Base-by-base conservation (phyloP, 2,888 invertebrate species). In the Diachrysia chrysitis region DNA sequence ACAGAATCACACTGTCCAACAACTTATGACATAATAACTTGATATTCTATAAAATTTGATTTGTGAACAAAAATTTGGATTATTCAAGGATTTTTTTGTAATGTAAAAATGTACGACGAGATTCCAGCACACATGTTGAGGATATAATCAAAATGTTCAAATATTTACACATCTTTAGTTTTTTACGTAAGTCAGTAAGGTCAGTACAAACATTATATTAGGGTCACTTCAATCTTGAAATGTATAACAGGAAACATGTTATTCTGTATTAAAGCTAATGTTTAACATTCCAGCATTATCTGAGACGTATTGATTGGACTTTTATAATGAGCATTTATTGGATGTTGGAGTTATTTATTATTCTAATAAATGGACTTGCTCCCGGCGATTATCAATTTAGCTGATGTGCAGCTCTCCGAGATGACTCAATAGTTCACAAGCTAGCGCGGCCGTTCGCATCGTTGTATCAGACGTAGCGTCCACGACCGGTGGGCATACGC, bases 261-360 rank as follows among this genome's bases (percentile, higher is more conserved):
- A 90, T 88, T 92, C 89, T 92, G 88, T 93, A 95, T 94, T 95
- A 95, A 95, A 95, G 91, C 88, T 93, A 91, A 92, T 92, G 89
- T 95, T 95, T 95, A 93, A 95, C 89, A 95, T 95, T 95, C 93
- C 95, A 95, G 95, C 95, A 90, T 89, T 91, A 90, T 92, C 83
- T 90, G 89, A 93, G 89, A 93, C 89, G 89, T 88, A 90, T 92
- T 92, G 88, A 93, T 93, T 93, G 94, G 94, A 93, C 89, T 93
- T 93, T 92, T 90, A 89, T 93, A 90, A 92, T 91, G 90, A 92
- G 84, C 90, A 89, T 93, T 92, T 92, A 89, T 92, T 85, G 94
- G 94, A 93, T 90, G 89, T 93, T 87, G 94, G 93, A 92, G 90
- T 93, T 88, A 83, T 94, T 93, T 92, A 89, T 94, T 93, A 78